A percentile compares a stretch with the other conserved stretches of the same genome.
Evolutionary conservation across 1,140 invertebrate species (phyloP).

Genomic region (Tetraneura akinire): DNA sequence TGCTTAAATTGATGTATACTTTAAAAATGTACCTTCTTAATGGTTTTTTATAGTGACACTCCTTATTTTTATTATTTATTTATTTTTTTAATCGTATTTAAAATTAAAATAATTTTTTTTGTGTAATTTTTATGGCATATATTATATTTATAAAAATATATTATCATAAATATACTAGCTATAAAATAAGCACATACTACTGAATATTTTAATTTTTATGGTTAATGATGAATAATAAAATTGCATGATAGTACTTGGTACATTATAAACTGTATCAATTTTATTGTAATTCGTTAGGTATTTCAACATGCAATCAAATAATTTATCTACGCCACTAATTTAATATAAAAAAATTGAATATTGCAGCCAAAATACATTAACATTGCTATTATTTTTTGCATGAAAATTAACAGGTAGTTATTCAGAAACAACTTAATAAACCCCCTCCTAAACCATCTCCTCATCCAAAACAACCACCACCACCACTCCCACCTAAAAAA

Average conservation of each 20-base stretch:
- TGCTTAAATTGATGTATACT: conserved; percentile 24
- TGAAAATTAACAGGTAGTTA: conserved; percentile 50
- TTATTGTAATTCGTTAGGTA: neutral
- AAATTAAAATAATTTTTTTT: conserved; percentile 1
- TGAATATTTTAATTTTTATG: conserved; percentile 3
- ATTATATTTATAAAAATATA: neutral
- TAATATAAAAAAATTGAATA: neutral
- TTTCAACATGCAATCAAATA: neutral
- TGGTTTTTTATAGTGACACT: neutral
- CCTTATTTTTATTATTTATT: too few species aligned
- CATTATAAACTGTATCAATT: neutral
- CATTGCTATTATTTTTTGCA: conserved; percentile 51
- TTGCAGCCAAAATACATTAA: conserved; percentile 49
- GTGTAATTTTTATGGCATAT: conserved; percentile 20
- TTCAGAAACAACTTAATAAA: conserved; percentile 41
- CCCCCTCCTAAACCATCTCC: neutral
- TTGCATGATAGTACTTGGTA: neutral
- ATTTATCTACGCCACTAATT: conserved; percentile 1
- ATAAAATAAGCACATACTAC: conserved; percentile 50
- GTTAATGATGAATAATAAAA: conserved; percentile 7
- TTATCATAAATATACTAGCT: conserved; percentile 24
- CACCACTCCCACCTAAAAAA: neutral
- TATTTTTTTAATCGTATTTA: neutral
- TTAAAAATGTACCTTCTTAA: neutral
- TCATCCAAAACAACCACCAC: neutral